Evolutionary conservation across 1,140 invertebrate species (phyloP), one percentile per base, ranked within the genome.

Genomic region (Zaprionus tsacasi): DNA sequence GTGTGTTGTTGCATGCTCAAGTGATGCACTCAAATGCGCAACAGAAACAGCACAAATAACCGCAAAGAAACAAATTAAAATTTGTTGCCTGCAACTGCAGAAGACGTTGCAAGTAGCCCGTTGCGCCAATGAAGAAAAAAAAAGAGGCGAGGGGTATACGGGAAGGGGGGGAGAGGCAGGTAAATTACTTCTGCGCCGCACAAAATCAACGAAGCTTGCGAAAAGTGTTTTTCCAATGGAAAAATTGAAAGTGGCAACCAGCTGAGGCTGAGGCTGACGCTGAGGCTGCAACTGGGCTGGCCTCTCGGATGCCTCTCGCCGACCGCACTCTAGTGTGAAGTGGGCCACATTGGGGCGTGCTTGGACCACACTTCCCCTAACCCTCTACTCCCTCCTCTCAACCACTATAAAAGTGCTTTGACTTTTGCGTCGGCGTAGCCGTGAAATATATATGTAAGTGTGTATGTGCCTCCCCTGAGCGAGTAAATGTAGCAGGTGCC

Each of bases 21-120:
- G 48, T 88, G 83, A 81, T 88, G 83, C 83, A 88, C 85, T 88
- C 75, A 88, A 89, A 76, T 88, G 83, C 78, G 78, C 83, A 88
- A 61, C 55, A 66, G 50, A 67, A 64, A 57, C 59, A 57, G 70
- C 56, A 55, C 55, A 61, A 17, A 52, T 61, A 68, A 82, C 79
- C 76, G 73, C 77, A 69, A 57, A 75, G 52, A 66, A 66, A 82
- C 85, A 89, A 87, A 86, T 86, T 86, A 86, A 88, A 86, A 77
- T 87, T 75, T 86, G 86, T 86, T 86, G 65, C 79, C 83, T 83
- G 80, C 83, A 87, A 87, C 64, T 65, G 25, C 63, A 40, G 72
- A 65, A 68, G 21, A 77, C 52, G 65, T 57, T 64, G 63, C 40
- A 64, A 63, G 54, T 5, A 30, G 27, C 43, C 54, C 58, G 45